phyloP scores from a whole-genome alignment of 2,888 invertebrate species.

The Thalpophila matura region DNA sequence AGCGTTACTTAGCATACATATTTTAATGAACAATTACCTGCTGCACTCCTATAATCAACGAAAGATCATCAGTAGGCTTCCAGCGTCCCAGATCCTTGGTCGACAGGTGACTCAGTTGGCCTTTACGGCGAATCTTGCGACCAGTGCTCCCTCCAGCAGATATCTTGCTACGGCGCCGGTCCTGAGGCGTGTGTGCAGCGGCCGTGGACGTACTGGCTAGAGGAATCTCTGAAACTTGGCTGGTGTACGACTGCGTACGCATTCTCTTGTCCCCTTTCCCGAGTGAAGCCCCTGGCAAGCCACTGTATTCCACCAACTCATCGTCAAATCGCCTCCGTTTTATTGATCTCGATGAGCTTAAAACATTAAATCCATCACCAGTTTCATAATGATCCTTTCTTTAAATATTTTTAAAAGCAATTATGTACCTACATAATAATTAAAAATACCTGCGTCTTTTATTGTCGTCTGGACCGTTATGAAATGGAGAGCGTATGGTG shows the following conservation, averaged over 20 bases:
- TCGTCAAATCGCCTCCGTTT: conserved; percentile 99
- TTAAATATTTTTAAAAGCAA: too few species aligned
- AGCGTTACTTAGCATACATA: too few species aligned
- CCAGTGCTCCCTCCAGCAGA: conserved; percentile 80
- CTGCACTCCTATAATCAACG: conserved; percentile 97
- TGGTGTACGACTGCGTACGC: conserved; percentile 88
- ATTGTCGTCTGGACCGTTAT: conserved; percentile 82
- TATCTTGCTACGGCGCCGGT: conserved; percentile 83
- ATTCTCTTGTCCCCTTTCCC: conserved; percentile 87
- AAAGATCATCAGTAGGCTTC: conserved; percentile 99
- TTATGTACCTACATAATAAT: too few species aligned
- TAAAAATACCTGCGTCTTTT: conserved; percentile 86
- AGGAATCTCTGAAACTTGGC: conserved; percentile 88
- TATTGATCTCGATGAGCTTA: conserved; percentile 97
- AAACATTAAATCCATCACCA: conserved; percentile 56
- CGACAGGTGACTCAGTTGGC: conserved; percentile 93
- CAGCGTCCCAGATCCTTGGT: conserved; percentile 97
- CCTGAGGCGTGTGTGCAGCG: conserved; percentile 72
- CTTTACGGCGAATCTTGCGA: conserved; percentile 91
- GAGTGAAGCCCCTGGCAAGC: conserved; percentile 91
- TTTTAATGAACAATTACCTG: too few species aligned
- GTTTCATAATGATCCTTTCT: not conserved
- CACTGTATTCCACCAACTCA: conserved; percentile 98
- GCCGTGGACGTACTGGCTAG: conserved; percentile 70
- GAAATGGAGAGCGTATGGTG: conserved; percentile 76